Evolutionary conservation across 2,113 vertebrate genomes (phyloP).

Genomic region (Oryzias curvinotus): DNA sequence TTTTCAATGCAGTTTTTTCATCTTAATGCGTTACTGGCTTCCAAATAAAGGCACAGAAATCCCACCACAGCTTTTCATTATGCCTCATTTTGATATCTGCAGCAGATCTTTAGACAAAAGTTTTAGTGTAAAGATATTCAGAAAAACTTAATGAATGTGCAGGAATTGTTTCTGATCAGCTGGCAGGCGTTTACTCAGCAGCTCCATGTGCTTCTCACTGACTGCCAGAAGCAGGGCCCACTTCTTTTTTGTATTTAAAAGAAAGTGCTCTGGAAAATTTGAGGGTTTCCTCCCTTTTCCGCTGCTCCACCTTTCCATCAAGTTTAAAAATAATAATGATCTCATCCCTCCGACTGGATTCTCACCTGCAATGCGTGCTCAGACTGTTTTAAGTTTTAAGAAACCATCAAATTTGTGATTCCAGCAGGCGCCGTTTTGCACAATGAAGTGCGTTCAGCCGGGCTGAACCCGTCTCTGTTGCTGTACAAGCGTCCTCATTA

Average conservation of each 20-base stretch:
- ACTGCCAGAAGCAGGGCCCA: neutral
- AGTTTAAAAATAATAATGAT: neutral
- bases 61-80: neutral
- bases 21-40: too few species aligned
- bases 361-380: neutral
- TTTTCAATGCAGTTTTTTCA: too few species aligned
- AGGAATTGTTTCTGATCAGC: neutral
- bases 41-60: neutral
- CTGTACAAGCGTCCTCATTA: too few species aligned
- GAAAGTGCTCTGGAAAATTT: neutral
- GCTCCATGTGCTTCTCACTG: neutral
- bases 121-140: neutral
- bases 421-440: neutral
- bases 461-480: too few species aligned
- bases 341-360: neutral
- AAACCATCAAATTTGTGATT: neutral
- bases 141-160: neutral
- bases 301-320: slow-evolving; percentile 1
- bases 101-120: neutral
- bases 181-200: neutral
- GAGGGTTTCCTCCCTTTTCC: neutral
- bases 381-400: slow-evolving; percentile 1
- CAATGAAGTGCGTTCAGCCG: neutral
- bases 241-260: neutral
- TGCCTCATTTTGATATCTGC: slow-evolving; percentile 2